Percentiles rank a stretch among this genome's conserved stretches.
phyloP scores from a whole-genome alignment of 2,113 vertebrate species.

The Pangasianodon gigas region DNA sequence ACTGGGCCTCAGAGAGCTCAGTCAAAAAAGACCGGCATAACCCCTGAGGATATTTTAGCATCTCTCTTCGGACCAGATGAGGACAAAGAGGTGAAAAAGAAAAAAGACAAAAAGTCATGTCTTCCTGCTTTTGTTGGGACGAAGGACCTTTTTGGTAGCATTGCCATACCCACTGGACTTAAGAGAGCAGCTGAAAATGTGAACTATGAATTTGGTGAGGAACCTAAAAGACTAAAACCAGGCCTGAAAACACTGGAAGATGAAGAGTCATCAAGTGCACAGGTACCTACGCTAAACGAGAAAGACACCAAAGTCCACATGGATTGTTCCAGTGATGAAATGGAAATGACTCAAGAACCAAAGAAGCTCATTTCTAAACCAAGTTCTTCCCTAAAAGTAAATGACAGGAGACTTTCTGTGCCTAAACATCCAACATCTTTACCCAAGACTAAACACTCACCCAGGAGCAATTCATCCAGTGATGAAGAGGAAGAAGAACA shows the following conservation, averaged over 20 bases:
- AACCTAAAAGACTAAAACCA: conserved; percentile 2
- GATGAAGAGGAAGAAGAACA: neutral
- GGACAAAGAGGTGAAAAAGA: conserved; percentile 60
- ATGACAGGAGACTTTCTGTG: neutral
- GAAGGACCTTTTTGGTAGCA: conserved; percentile 60
- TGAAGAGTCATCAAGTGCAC: neutral
- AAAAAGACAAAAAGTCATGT: conserved; percentile 43
- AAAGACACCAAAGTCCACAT: neutral
- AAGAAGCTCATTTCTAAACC: neutral
- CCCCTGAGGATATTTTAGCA: conserved; percentile 84
- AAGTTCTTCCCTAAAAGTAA: neutral
- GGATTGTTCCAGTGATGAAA: neutral
- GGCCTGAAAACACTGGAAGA: neutral
- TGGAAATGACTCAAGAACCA: conserved; percentile 40
- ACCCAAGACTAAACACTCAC: neutral
- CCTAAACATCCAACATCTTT: neutral
- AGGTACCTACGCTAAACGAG: neutral
- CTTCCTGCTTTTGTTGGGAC: conserved; percentile 83
- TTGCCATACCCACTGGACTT: neutral
- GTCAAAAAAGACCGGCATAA: conserved; percentile 62
- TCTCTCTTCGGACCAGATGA: conserved; percentile 71
- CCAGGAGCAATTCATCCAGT: conserved; percentile 20
- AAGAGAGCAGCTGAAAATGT: conserved; percentile 35
- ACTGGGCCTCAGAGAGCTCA: neutral
- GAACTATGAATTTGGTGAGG: neutral